These are phyloP conservation scores for Betta splendens DNA, from an alignment of 2,797 vertebrate species.

Conservation along the genomic window DNA sequence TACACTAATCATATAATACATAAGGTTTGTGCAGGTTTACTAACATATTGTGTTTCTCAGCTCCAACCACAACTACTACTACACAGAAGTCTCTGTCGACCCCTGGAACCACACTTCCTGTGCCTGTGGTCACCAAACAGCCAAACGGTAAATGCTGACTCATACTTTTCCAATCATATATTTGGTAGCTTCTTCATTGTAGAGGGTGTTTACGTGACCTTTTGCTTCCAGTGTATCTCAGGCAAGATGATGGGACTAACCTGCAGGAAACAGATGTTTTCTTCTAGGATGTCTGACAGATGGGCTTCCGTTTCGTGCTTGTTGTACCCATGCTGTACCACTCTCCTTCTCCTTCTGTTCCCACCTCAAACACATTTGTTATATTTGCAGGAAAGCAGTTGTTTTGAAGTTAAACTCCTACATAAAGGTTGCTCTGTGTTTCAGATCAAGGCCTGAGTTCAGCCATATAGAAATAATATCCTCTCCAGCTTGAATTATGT, in stretches of 20 bases:
- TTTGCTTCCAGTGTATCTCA: constrained; percentile 47
- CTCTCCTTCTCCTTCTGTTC: background rate
- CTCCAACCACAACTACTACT: constrained; percentile 67
- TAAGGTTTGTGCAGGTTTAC: constrained; percentile 43
- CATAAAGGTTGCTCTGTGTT: constrained; percentile 4
- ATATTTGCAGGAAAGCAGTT: constrained; percentile 4
- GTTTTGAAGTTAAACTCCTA: background rate
- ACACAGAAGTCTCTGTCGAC: constrained; percentile 68
- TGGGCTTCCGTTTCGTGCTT: constrained; percentile 5
- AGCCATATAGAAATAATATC: too few species aligned
- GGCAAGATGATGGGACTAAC: too few species aligned
- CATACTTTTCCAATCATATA: constrained; percentile 40
- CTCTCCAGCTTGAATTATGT: too few species aligned
- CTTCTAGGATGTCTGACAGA: constrained; percentile 37
- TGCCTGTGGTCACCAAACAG: constrained; percentile 67
- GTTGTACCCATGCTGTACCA: constrained; percentile 2
- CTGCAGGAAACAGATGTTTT: constrained; percentile 47
- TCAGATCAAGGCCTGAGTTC: background rate
- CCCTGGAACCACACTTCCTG: constrained; percentile 57
- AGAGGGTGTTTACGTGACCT: too few species aligned
- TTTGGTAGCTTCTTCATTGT: too few species aligned
- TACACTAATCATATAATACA: constrained; percentile 22
- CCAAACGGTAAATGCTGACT: constrained; percentile 74
- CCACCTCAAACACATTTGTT: background rate
- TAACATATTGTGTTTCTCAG: constrained; percentile 77